A percentile compares a stretch with the other conserved stretches of the same genome.
Conservation (phyloP, 2,888 invertebrate species). For the Cheilosia variabilis region DNA sequence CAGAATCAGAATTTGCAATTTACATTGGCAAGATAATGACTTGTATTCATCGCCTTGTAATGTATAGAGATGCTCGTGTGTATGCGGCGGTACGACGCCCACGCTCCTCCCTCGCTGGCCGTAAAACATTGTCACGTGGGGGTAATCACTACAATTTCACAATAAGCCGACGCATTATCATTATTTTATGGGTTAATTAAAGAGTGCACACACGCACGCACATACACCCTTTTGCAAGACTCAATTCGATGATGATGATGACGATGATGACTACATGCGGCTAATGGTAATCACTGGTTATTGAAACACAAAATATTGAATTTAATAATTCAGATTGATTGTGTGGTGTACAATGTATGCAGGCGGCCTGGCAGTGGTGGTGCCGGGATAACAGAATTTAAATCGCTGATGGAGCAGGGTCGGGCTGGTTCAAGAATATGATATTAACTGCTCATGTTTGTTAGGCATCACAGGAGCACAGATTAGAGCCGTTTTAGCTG, state of each 20-base stretch:
- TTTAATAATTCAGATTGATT: constrained; percentile 71
- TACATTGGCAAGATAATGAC: constrained; percentile 59
- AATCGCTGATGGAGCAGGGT: constrained; percentile 9
- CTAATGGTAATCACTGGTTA: constrained; percentile 72
- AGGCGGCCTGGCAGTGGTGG: not conserved
- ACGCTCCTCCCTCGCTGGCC: not conserved
- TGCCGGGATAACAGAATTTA: constrained; percentile 18
- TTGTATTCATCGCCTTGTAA: constrained; percentile 21
- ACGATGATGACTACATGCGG: constrained; percentile 63
- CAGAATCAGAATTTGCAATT: constrained; percentile 55
- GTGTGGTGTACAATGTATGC: constrained; percentile 1
- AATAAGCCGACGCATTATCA: constrained; percentile 67
- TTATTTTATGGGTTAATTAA: constrained; percentile 72
- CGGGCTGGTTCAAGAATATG: constrained; percentile 18
- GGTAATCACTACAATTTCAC: constrained; percentile 60
- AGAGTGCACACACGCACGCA: constrained; percentile 14
- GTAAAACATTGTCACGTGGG: not conserved
- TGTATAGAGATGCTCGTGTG: not conserved
- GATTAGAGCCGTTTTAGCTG: constrained; percentile 15
- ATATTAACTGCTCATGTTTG: constrained; percentile 9
- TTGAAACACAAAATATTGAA: constrained; percentile 71
- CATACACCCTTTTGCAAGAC: constrained; percentile 20
- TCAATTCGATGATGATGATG: constrained; percentile 14
- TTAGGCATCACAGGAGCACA: constrained; percentile 10
- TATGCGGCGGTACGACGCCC: not conserved